Evolutionary conservation across 2,113 vertebrate genomes (phyloP).

Genomic region (Oophaga pumilio): DNA sequence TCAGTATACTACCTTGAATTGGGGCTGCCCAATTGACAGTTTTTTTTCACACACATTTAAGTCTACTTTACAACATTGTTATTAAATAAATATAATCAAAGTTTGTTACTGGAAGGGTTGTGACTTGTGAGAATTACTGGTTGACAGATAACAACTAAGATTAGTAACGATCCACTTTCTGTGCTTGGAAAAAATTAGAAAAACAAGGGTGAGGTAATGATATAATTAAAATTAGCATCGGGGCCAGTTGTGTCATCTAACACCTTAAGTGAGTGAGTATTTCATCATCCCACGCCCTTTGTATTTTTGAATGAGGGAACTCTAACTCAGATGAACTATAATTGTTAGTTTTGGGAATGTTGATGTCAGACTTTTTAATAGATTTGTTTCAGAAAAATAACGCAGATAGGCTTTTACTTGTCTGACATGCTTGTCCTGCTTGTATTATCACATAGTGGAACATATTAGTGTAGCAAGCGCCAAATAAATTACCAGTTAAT

Average conservation of each 20-base stretch:
- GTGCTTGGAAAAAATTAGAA: not conserved
- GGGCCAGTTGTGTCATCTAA: not conserved
- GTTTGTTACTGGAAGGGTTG: not conserved
- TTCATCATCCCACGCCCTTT: slow-evolving; percentile 37
- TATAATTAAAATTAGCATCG: not conserved
- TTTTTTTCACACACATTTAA: no score
- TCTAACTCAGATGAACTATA: slow-evolving; percentile 31
- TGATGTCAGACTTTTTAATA: not conserved
- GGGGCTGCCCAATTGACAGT: no score
- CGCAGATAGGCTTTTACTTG: slow-evolving; percentile 39
- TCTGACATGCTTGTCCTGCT: not conserved
- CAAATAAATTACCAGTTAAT: not conserved
- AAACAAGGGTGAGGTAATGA: slow-evolving; percentile 51
- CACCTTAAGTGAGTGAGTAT: slow-evolving; percentile 24
- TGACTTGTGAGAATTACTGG: not conserved
- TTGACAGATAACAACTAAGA: not conserved
- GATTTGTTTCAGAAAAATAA: slow-evolving; percentile 18
- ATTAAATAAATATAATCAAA: not conserved
- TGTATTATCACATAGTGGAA: not conserved
- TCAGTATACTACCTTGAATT: no score
- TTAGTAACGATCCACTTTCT: not conserved
- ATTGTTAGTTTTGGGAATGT: slow-evolving; percentile 15
- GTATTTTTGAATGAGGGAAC: not conserved
- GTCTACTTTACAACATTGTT: no score
- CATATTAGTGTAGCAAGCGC: not conserved